A percentile compares a stretch with the other conserved stretches of the same genome.
phyloP scores from a whole-genome alignment of 2,888 invertebrate species.

The Trilocha varians region DNA sequence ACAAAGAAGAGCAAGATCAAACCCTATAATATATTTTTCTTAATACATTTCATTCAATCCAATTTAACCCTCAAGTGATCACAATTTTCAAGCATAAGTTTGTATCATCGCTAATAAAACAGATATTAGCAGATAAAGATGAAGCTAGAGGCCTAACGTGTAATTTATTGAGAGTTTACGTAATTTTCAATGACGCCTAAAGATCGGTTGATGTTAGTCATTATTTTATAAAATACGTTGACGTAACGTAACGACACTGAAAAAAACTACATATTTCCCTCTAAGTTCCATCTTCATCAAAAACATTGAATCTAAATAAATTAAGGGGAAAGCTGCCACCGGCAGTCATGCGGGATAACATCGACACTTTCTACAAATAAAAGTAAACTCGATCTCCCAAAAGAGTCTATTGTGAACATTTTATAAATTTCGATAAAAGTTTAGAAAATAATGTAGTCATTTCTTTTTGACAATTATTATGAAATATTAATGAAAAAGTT shows the following conservation, averaged over 20 bases:
- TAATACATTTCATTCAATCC: background rate
- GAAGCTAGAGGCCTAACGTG: background rate
- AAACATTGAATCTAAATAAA: background rate
- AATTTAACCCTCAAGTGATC: background rate
- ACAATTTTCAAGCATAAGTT: background rate
- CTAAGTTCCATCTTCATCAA: background rate
- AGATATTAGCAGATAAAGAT: background rate
- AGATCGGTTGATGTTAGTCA: too few relatives aligned
- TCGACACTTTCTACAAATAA: background rate
- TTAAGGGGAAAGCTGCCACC: background rate
- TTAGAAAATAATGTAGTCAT: background rate
- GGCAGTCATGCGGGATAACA: background rate
- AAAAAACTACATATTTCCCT: background rate
- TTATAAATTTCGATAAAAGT: background rate
- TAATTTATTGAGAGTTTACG: background rate
- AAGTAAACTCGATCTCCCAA: background rate
- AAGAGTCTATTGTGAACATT: background rate
- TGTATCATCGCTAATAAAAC: background rate
- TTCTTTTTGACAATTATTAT: background rate
- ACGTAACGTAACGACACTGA: too few relatives aligned
- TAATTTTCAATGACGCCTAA: too few relatives aligned
- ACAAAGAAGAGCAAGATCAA: too few relatives aligned
- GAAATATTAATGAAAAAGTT: background rate
- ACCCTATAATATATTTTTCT: background rate
- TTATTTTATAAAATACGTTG: too few relatives aligned